phyloP scores from a whole-genome alignment of 2,113 vertebrate genomes.

The Ginglymostoma cirratum region DNA sequence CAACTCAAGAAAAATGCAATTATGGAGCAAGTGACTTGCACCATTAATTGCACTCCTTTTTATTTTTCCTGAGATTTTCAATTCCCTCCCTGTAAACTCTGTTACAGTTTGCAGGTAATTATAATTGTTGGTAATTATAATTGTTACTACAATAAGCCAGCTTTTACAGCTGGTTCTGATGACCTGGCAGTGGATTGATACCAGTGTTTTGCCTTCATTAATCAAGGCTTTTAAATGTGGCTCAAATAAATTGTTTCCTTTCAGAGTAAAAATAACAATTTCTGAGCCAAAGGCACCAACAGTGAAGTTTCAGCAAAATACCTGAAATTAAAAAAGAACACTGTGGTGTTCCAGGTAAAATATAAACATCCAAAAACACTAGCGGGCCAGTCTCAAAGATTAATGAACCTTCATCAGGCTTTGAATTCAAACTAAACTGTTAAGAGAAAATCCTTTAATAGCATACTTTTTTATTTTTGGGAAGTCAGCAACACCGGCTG shows the following conservation, averaged over 20 bases:
- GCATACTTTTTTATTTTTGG: background rate
- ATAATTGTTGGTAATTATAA: background rate
- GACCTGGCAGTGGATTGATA: background rate
- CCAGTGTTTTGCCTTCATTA: background rate
- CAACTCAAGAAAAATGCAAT: background rate
- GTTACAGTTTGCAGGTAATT: background rate
- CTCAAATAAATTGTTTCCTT: background rate
- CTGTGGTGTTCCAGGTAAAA: background rate
- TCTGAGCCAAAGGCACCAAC: background rate
- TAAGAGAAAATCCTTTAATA: background rate
- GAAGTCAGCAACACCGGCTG: too few species aligned
- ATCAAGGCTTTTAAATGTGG: background rate
- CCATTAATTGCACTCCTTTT: background rate
- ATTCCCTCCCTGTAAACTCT: background rate
- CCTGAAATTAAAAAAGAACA: background rate
- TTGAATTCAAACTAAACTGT: background rate
- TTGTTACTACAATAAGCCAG: background rate
- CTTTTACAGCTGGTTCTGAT: background rate
- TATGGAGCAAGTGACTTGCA: background rate
- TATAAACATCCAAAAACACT: background rate
- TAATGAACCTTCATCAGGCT: background rate
- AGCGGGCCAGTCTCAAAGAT: background rate
- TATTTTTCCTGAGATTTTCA: background rate
- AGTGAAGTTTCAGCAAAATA: background rate
- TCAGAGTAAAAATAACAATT: slow-evolving; percentile 20